These are phyloP conservation scores for Celastrina argiolus DNA, from an alignment of 2,888 invertebrate species.

Conservation along the genomic window DNA sequence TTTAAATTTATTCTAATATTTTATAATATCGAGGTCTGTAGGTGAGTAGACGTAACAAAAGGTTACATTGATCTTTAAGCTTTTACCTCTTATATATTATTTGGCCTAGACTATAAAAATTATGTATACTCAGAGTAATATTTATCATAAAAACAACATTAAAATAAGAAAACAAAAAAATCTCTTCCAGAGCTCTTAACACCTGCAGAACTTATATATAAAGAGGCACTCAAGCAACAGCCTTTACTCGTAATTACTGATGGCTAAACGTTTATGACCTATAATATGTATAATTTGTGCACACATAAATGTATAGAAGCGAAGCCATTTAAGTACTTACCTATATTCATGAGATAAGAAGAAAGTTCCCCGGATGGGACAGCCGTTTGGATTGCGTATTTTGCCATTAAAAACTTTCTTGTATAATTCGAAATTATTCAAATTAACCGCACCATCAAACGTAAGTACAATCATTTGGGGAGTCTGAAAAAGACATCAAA, in stretches of 20 bases:
- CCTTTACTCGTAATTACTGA: too few species aligned
- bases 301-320: neutral
- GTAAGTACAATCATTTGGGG: constrained; percentile 96
- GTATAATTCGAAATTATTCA: constrained; percentile 93
- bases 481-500: constrained; percentile 77
- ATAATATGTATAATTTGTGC: too few species aligned
- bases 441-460: constrained; percentile 95
- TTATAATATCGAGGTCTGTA: neutral
- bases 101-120: neutral
- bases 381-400: constrained; percentile 92
- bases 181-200: neutral
- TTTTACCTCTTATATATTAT: neutral
- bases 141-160: too few species aligned
- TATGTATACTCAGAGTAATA: too few species aligned
- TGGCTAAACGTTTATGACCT: too few species aligned
- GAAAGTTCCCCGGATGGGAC: constrained; percentile 93
- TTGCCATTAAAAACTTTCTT: constrained; percentile 89
- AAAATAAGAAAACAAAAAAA: too few species aligned
- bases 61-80: neutral
- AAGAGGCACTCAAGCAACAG: neutral
- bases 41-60: neutral
- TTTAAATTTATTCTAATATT: neutral
- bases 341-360: constrained; percentile 93
- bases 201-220: neutral
- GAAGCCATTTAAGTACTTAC: constrained; percentile 49